Base-by-base conservation (phyloP, 2,797 vertebrate genomes). In the Chrosomus eos region DNA sequence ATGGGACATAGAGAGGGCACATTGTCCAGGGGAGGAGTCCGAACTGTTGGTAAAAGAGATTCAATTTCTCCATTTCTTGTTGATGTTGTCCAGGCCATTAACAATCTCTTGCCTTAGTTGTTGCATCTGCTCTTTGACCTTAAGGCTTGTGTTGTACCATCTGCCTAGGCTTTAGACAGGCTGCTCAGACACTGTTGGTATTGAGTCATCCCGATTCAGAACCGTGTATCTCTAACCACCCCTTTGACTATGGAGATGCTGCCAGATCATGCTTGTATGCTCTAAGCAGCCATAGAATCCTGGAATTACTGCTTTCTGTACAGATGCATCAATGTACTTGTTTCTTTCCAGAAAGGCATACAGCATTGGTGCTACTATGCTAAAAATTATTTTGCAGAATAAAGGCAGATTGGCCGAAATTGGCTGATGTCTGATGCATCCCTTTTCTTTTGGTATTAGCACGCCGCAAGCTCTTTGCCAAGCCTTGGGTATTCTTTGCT, bases 401-500 rank as follows among this genome's bases (percentile, higher is more conserved):
- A 64, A 33, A 80, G 82, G 26, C 58, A 26, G 23, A 88, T 84
- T 23, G 33, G 53, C 0, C 16, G 10, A 40, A 86, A 84, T 66
- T 85, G 77, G 23, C 45, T 74, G 11, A 80, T 85, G 31, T 62
- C 40, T 28, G 58, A 11, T 16, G 45, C 76, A 43, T n/a, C 75
- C 77, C 26, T 81, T 83, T 23, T 84, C 83, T 9, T 79, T 84
- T 0, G 85, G 73, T 14, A 78, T 82, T 51, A 85, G 55, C 13
- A 87, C 13, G 0, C 45, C 19, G 14, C 64, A 72, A 33, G 66
- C 85, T 28, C 85, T 80, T 58, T 18, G 55, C 85, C 85, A 77
- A 1, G 19, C 72, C 16, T 84, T 85, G 1, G 60, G 73, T 58
- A 85, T 82, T 33, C 5, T 48, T 31, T 19, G 1, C 43, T 85